Conservation (phyloP, 2,113 vertebrate species). For the Lasiurus borealis region DNA sequence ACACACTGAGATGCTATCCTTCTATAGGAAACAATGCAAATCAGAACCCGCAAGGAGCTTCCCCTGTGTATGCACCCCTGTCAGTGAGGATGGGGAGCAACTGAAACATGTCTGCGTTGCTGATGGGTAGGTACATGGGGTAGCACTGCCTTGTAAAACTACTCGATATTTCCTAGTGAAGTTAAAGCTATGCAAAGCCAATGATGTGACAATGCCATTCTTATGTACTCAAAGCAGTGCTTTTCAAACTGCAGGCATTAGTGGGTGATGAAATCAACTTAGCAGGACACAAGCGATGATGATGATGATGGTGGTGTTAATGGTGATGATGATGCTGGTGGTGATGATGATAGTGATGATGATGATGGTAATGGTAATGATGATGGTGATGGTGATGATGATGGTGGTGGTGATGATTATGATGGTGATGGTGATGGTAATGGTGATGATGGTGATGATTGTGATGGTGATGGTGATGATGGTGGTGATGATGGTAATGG, state of each 20-base stretch:
- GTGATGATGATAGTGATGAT: accelerated
- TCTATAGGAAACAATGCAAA: neutral
- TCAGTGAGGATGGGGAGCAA: neutral
- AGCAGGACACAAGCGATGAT: neutral
- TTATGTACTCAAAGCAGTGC: neutral
- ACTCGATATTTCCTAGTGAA: neutral
- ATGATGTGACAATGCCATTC: too few species aligned
- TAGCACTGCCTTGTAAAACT: neutral
- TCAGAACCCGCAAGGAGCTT: too few species aligned
- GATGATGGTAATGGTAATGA: accelerated
- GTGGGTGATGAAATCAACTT: neutral
- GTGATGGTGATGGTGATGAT: accelerated
- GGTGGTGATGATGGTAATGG: accelerated
- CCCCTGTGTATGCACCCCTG: neutral
- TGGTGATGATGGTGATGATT: accelerated
- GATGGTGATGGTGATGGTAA: accelerated
- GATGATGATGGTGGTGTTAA: neutral
- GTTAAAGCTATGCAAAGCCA: neutral
- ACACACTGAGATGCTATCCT: neutral
- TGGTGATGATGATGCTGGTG: accelerated
- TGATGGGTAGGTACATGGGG: too few species aligned
- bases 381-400: accelerated
- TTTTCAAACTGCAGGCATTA: neutral
- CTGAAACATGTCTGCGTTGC: neutral
- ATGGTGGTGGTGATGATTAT: accelerated